Evolutionary conservation across 2,113 vertebrate genomes (phyloP).

Genomic region (Okapia johnstoni): DNA sequence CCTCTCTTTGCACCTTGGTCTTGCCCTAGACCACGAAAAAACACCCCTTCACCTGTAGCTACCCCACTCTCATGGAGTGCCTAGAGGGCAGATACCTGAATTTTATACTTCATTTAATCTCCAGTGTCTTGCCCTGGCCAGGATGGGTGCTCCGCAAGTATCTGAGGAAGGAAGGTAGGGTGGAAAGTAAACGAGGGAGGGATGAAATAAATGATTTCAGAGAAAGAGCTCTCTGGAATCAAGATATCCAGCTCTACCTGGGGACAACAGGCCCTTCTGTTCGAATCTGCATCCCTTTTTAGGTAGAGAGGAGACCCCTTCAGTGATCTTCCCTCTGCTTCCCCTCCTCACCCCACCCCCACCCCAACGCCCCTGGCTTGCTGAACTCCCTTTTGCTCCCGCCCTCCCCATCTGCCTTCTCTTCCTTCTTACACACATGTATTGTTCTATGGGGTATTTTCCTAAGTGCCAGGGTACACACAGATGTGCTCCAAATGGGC

Average conservation of each 20-base stretch:
- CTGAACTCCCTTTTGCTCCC: neutral
- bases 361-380: neutral
- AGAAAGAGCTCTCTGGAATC: neutral
- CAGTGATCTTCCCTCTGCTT: neutral
- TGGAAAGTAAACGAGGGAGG: neutral
- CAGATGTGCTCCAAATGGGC: neutral
- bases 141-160: neutral
- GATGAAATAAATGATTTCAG: neutral
- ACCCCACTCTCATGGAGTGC: neutral
- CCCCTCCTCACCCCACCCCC: accelerated
- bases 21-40: neutral
- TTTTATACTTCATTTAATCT: neutral
- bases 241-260: neutral
- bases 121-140: neutral
- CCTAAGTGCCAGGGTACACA: neutral
- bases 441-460: neutral
- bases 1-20: neutral
- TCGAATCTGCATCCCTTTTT: neutral
- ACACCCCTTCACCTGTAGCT: neutral
- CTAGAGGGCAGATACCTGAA: neutral
- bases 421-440: neutral
- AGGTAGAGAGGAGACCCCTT: neutral
- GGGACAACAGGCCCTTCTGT: neutral
- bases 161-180: neutral
- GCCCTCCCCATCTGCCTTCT: neutral